Evolutionary conservation across 2,797 vertebrate species (phyloP).

Genomic region (Sebastes reedi): DNA sequence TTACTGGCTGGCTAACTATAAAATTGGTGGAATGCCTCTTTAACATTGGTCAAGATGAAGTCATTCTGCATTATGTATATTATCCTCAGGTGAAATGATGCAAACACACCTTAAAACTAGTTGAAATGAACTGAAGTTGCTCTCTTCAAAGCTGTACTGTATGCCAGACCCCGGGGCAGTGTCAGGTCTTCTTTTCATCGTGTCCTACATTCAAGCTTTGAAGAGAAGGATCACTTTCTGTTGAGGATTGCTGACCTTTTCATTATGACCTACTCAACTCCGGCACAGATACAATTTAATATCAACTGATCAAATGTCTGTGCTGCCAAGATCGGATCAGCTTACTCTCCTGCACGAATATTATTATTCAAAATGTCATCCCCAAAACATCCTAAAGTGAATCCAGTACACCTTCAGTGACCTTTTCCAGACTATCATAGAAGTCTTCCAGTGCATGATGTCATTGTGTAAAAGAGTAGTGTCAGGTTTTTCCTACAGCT

Average conservation of each 20-base stretch:
- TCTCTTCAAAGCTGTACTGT: neutral
- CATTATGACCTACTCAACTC: slow-evolving; percentile 16
- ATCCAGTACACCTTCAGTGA: rapidly evolving
- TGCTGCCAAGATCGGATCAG: neutral
- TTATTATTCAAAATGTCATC: neutral
- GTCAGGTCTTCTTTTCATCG: neutral
- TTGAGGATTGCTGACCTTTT: slow-evolving; percentile 44
- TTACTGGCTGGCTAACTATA: no score
- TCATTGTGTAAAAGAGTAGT: neutral
- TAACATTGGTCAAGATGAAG: neutral
- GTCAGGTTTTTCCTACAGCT: slow-evolving; percentile 29
- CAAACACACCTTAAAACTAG: neutral
- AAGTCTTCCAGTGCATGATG: neutral
- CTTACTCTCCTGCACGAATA: neutral
- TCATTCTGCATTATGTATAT: neutral
- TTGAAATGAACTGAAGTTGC: neutral
- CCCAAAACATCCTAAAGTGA: neutral
- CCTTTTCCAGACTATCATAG: neutral
- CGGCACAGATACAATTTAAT: neutral
- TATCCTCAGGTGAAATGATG: neutral
- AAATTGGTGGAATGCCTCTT: neutral
- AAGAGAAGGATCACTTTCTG: slow-evolving; percentile 23
- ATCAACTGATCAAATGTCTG: neutral
- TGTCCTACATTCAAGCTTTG: neutral
- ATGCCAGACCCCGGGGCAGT: neutral